phyloP scores from a whole-genome alignment of 2,888 invertebrate genomes.

The Stenichneumon culpator region DNA sequence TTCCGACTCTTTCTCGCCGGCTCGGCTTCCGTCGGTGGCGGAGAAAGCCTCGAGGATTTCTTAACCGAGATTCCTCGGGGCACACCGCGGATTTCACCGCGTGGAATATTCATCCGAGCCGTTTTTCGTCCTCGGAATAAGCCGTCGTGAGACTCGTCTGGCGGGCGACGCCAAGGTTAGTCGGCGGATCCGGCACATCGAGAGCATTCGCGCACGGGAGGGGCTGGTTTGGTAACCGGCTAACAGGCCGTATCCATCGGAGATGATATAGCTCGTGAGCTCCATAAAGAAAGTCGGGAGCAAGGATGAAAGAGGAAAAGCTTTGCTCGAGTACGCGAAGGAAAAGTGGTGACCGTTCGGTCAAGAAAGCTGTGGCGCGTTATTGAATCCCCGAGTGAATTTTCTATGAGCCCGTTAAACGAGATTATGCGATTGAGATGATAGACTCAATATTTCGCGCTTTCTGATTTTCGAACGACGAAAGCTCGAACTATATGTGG shows the following conservation, averaged over 20 bases:
- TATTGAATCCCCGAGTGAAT: slow-evolving; percentile 25
- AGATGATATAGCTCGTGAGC: slow-evolving; percentile 19
- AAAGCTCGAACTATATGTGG: no score
- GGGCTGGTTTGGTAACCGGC: slow-evolving; percentile 1
- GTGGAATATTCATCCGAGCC: slow-evolving; percentile 83
- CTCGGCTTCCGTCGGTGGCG: slow-evolving; percentile 46
- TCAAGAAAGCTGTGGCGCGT: slow-evolving; percentile 7
- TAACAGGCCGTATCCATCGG: slow-evolving; percentile 42
- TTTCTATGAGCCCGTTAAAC: not conserved
- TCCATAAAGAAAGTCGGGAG: not conserved
- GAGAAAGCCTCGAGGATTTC: slow-evolving; percentile 73
- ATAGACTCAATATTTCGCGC: not conserved
- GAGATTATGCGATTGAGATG: not conserved
- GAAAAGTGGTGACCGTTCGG: not conserved
- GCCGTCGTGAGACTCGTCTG: slow-evolving; percentile 55
- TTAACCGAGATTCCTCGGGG: slow-evolving; percentile 76
- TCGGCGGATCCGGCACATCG: slow-evolving; percentile 36
- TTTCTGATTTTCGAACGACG: no score
- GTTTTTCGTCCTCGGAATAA: slow-evolving; percentile 74
- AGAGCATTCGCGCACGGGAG: not conserved
- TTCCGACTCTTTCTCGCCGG: slow-evolving; percentile 63
- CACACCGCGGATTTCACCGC: slow-evolving; percentile 75
- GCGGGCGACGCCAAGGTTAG: slow-evolving; percentile 23
- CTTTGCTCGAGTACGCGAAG: not conserved
- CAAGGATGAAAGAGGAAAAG: slow-evolving; percentile 19